A percentile compares a stretch with the other conserved stretches of the same genome.
Conservation (phyloP, 2,797 vertebrate species). For the Choloepus didactylus region DNA sequence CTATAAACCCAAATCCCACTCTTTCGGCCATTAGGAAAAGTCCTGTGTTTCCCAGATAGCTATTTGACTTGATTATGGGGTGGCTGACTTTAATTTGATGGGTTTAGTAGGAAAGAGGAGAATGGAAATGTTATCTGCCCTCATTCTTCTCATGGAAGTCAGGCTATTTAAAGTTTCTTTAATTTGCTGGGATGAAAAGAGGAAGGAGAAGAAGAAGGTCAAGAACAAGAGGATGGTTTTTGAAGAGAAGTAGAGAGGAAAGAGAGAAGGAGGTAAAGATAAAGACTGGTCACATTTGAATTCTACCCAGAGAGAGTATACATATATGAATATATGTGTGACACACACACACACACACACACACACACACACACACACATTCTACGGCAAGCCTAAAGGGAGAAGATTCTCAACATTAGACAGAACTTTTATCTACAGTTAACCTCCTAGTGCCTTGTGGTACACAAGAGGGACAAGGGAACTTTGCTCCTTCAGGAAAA, state of each 20-base stretch:
- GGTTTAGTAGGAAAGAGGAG: background rate
- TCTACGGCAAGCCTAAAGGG: background rate
- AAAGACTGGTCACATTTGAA: background rate
- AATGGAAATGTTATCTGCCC: background rate
- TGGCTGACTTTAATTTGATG: background rate
- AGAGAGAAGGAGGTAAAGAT: background rate
- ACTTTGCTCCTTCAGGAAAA: constrained; percentile 66
- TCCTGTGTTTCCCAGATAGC: background rate
- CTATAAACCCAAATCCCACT: background rate
- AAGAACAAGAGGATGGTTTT: background rate
- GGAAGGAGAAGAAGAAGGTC: background rate
- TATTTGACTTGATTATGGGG: constrained; percentile 27
- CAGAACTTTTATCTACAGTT: constrained; percentile 14
- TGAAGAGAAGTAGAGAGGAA: background rate
- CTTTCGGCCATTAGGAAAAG: background rate
- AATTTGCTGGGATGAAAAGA: background rate
- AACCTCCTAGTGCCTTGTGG: constrained; percentile 41
- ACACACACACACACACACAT: rapidly evolving
- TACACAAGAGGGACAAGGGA: constrained; percentile 53
- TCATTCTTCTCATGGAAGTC: background rate
- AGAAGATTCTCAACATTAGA: background rate
- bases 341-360: rapidly evolving
- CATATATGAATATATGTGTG: background rate
- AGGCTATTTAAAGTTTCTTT: background rate
- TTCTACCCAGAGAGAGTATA: background rate